A percentile compares a stretch with the other conserved stretches of the same genome.
Evolutionary conservation across 1,140 invertebrate species (phyloP).

Genomic region (Anadara kagoshimensis): DNA sequence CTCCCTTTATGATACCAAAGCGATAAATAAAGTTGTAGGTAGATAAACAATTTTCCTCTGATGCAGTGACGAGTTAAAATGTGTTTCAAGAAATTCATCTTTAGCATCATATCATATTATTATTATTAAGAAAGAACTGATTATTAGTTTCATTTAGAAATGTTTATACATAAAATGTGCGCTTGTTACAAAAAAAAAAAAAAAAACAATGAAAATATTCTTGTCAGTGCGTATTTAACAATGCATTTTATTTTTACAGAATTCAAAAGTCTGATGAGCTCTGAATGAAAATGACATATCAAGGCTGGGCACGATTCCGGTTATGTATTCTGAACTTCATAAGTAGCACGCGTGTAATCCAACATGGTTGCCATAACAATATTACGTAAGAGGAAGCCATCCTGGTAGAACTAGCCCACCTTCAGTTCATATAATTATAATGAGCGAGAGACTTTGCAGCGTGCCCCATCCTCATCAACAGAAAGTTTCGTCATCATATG

Average conservation of each 20-base stretch:
- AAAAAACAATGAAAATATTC: background rate
- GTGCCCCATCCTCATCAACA: constrained; percentile 28
- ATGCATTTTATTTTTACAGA: constrained; percentile 61
- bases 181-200: background rate
- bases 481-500: background rate
- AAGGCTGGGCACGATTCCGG: constrained; percentile 34
- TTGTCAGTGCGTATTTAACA: constrained; percentile 25
- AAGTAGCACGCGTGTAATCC: constrained; percentile 38
- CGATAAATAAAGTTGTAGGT: too few relatives aligned
- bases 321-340: constrained; percentile 30
- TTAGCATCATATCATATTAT: background rate
- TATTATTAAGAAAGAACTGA: background rate
- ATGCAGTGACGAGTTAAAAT: too few relatives aligned
- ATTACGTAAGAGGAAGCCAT: constrained; percentile 28
- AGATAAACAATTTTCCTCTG: too few relatives aligned
- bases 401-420: constrained; percentile 24
- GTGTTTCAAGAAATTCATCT: too few relatives aligned
- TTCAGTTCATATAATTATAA: constrained; percentile 30
- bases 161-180: background rate
- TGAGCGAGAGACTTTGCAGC: constrained; percentile 33
- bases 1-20: too few relatives aligned
- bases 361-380: constrained; percentile 32
- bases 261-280: constrained; percentile 69
- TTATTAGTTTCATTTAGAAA: background rate
- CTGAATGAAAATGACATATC: constrained; percentile 52